Evolutionary conservation across 1,140 invertebrate genomes (phyloP).

Genomic region (Drosophila sp.): DNA sequence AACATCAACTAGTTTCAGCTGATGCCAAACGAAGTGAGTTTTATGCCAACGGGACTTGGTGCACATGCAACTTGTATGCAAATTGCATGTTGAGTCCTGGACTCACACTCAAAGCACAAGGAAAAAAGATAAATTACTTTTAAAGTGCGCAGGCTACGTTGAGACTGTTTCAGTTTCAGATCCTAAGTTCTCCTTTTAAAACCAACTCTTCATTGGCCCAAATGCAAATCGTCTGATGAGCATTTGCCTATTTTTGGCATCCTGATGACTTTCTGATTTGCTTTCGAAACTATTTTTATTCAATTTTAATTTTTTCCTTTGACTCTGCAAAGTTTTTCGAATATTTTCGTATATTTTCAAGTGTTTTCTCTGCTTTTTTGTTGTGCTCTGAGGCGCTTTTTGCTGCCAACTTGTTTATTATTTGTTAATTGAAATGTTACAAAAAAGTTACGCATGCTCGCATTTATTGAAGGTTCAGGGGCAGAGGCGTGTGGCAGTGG

Average conservation of each 20-base stretch:
- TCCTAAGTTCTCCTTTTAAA: slow-evolving; percentile 10
- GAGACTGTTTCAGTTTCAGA: neutral
- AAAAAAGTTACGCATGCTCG: slow-evolving; percentile 63
- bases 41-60: slow-evolving; percentile 64
- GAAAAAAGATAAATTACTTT: slow-evolving; percentile 76
- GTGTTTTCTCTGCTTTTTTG: slow-evolving; percentile 45
- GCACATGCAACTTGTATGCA: slow-evolving; percentile 76
- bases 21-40: slow-evolving; percentile 69
- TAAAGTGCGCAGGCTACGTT: slow-evolving; percentile 64
- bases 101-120: slow-evolving; percentile 15
- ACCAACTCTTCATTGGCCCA: slow-evolving; percentile 53
- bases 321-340: slow-evolving; percentile 25
- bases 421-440: slow-evolving; percentile 81
- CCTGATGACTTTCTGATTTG: slow-evolving; percentile 81
- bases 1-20: slow-evolving; percentile 38
- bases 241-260: slow-evolving; percentile 56
- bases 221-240: slow-evolving; percentile 61
- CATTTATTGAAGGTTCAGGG: slow-evolving; percentile 1
- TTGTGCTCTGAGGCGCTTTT: slow-evolving; percentile 59
- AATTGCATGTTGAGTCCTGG: slow-evolving; percentile 67
- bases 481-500: neutral
- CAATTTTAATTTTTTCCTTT: neutral
- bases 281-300: slow-evolving; percentile 66
- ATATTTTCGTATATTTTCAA: slow-evolving; percentile 37
- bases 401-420: slow-evolving; percentile 76